These are phyloP conservation scores for Pandion haliaetus DNA, from an alignment of 2,113 vertebrate genomes.

Conservation along the genomic window DNA sequence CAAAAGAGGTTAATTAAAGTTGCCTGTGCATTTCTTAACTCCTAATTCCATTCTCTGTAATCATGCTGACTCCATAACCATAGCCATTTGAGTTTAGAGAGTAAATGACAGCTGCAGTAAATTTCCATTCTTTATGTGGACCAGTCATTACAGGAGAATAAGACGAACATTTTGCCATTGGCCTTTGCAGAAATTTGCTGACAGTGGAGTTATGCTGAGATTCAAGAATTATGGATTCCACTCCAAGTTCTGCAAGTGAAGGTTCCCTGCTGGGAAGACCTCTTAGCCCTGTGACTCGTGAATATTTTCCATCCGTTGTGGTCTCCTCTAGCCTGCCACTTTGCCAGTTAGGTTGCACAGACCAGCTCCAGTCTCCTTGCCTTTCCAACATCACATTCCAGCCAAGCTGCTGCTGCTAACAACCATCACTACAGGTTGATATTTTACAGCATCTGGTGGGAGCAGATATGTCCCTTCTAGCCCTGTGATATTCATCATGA, in stretches of 20 bases:
- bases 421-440: not conserved
- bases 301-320: not conserved
- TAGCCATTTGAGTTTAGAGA: conserved; percentile 19
- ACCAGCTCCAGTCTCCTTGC: not conserved
- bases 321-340: not conserved
- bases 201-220: not conserved
- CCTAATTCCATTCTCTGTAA: conserved; percentile 51
- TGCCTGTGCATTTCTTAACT: conserved; percentile 56
- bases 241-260: not conserved
- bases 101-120: not conserved
- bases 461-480: not conserved
- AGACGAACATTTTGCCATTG: not conserved
- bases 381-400: not conserved
- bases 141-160: not conserved
- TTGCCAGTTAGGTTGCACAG: not conserved
- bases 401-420: not conserved
- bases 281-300: not conserved
- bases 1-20: conserved; percentile 63
- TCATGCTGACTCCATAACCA: conserved; percentile 34
- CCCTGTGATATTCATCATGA: not conserved
- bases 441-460: not conserved
- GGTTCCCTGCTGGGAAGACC: not conserved
- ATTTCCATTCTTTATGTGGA: conserved; percentile 14
- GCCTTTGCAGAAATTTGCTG: not conserved
- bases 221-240: not conserved